Base-by-base conservation (phyloP, 2,888 invertebrate genomes). In the Epiblema foenella region DNA sequence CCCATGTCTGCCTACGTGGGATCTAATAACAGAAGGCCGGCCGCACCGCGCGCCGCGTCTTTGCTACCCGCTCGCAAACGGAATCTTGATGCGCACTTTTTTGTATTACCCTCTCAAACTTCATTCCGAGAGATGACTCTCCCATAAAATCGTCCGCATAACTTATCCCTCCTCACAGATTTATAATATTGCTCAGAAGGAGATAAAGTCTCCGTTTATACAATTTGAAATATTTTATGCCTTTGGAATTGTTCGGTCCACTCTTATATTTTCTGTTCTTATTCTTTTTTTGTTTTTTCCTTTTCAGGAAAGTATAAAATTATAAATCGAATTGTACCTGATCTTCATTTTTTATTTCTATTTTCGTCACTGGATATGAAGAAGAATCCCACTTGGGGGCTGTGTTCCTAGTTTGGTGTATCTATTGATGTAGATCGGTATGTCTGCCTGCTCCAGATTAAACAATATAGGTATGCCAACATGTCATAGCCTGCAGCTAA, bases 21-120 rank as follows among this genome's bases (percentile, higher is more conserved):
- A 85, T 87, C 86, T 85, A 84, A 86, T 86, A 85, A 85, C 79
- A 78, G 77, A 73, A 73, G 74, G 76, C 75, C 76, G 71, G 75
- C 72, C 65, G 73, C 74, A 73, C 71, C 75, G 75, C 69, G 73
- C 69, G 29, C 49, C 64, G 17, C 65, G 51, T 54, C 74, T 64
- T 46, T 60, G 59, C 73, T 49, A 74, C 68, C 77, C 72, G 74
- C 72, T 79, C 81, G 82, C 79, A 73, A 65, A 65, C 75, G 76
- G 83, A 86, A 85, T 84, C 79, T 80, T 84, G 83, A 84, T 85
- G 80, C 75, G 78, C 76, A 78, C 80, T 79, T 84, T 42, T 64
- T 85, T 85, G 84, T 86, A 82, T 82, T 83, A 81, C 77, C 80
- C 78, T 78, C 75, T 72, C 78, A 78, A 84, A 86, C 82, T 83